Evolutionary conservation across 1,140 invertebrate species (phyloP).

Genomic region (Drosophila arawakana): DNA sequence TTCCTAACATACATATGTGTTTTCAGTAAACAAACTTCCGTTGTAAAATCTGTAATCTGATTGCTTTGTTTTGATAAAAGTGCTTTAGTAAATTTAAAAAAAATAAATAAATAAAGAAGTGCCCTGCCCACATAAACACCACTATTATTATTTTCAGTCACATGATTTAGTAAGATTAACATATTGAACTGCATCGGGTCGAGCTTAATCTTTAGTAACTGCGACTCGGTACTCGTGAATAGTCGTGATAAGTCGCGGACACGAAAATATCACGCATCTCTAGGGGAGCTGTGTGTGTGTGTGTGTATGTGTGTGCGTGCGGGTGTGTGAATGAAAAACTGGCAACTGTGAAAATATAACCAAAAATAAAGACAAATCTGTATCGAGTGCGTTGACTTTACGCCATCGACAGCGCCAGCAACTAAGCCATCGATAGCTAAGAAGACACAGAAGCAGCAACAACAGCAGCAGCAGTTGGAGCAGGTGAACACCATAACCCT

Average conservation of each 20-base stretch:
- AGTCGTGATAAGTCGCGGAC: conserved; percentile 16
- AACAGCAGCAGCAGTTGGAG: conserved; percentile 33
- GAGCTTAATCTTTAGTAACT: not conserved
- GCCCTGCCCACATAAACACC: too few species aligned
- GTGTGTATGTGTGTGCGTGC: conserved; percentile 21
- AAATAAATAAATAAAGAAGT: too few species aligned
- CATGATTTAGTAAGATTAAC: not conserved
- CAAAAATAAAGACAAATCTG: conserved; percentile 66
- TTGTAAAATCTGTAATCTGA: not conserved
- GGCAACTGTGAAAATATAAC: conserved; percentile 79
- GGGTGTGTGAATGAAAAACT: conserved; percentile 77
- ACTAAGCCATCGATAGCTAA: conserved; percentile 20
- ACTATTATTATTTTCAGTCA: not conserved
- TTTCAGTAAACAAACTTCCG: not conserved
- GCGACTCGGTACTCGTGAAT: conserved; percentile 17
- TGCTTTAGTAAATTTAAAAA: not conserved
- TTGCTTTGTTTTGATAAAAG: not conserved
- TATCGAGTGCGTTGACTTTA: conserved; percentile 42
- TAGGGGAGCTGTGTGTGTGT: conserved; percentile 32
- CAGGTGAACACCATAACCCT: conserved; percentile 23
- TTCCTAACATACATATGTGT: not conserved
- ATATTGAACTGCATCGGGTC: not conserved
- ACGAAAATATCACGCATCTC: conserved; percentile 24
- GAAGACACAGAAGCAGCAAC: conserved; percentile 2
- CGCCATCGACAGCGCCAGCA: conserved; percentile 24